phyloP scores from a whole-genome alignment of 2,797 vertebrate genomes.

The Sebastes wilsoni region DNA sequence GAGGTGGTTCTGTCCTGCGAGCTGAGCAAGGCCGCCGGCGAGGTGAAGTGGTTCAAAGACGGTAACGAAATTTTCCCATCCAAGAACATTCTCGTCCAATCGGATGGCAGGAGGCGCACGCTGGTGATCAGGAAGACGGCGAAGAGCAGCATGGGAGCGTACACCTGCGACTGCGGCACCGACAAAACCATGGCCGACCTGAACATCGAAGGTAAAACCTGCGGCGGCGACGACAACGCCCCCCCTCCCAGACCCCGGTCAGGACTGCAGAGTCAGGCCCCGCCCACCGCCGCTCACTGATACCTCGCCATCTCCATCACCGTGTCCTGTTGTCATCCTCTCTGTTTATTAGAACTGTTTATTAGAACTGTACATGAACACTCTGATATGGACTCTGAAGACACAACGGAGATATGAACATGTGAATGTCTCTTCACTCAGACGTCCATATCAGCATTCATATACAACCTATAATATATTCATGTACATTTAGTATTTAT shows the following conservation, averaged over 20 bases:
- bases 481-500: not conserved
- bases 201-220: conserved; percentile 89
- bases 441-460: not conserved
- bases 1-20: conserved; percentile 93
- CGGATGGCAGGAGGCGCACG: conserved; percentile 90
- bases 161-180: conserved; percentile 93
- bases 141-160: conserved; percentile 88
- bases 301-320: not conserved
- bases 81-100: conserved; percentile 85
- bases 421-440: conserved; percentile 18
- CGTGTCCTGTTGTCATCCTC: not conserved
- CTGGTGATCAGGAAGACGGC: conserved; percentile 90
- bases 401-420: not conserved
- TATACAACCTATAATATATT: not conserved
- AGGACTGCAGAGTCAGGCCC: conserved; percentile 15
- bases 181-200: conserved; percentile 92
- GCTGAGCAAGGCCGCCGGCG: conserved; percentile 90
- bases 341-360: not conserved
- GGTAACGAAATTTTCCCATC: conserved; percentile 91
- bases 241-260: not conserved
- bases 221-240: not conserved
- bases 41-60: conserved; percentile 95
- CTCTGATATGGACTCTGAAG: not conserved
- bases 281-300: not conserved
- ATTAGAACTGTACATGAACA: not conserved